Conservation (phyloP, 2,797 vertebrate genomes). For the Oryzias dopingdopingensis region DNA sequence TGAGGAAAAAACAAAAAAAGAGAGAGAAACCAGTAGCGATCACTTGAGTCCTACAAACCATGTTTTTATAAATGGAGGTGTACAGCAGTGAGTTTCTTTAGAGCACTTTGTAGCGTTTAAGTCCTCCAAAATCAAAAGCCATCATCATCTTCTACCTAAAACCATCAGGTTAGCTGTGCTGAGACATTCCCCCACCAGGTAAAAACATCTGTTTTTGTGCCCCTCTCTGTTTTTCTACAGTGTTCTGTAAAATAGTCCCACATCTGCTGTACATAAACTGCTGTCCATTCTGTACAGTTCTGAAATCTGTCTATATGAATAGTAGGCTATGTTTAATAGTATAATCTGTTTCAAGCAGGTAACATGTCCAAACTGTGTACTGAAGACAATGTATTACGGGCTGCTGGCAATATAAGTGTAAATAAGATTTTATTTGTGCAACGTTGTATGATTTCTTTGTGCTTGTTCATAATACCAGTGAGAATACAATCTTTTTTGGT, state of each 20-base stretch:
- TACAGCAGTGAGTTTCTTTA: constrained; percentile 36
- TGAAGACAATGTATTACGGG: constrained; percentile 73
- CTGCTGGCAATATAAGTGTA: constrained; percentile 78
- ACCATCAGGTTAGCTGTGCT: constrained; percentile 10
- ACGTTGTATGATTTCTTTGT: constrained; percentile 71
- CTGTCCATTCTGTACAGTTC: constrained; percentile 77
- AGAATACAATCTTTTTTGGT: constrained; percentile 64
- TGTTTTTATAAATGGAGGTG: constrained; percentile 20
- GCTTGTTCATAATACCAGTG: constrained; percentile 71
- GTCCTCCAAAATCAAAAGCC: constrained; percentile 46
- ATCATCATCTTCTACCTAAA: constrained; percentile 24
- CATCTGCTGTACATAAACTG: constrained; percentile 72
- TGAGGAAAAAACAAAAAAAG: constrained; percentile 8
- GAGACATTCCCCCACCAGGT: constrained; percentile 16
- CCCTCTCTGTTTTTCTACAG: constrained; percentile 41
- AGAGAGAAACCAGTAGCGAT: neutral
- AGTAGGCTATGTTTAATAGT: constrained; percentile 76
- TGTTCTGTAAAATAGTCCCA: constrained; percentile 63
- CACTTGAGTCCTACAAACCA: neutral
- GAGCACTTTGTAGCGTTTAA: constrained; percentile 58
- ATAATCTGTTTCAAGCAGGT: constrained; percentile 76
- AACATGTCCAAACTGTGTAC: constrained; percentile 74
- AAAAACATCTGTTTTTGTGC: constrained; percentile 21
- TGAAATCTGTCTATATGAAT: constrained; percentile 77
- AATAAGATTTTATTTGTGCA: constrained; percentile 77